Conservation (phyloP, 2,888 invertebrate species). For the Lasioglossum morio region DNA sequence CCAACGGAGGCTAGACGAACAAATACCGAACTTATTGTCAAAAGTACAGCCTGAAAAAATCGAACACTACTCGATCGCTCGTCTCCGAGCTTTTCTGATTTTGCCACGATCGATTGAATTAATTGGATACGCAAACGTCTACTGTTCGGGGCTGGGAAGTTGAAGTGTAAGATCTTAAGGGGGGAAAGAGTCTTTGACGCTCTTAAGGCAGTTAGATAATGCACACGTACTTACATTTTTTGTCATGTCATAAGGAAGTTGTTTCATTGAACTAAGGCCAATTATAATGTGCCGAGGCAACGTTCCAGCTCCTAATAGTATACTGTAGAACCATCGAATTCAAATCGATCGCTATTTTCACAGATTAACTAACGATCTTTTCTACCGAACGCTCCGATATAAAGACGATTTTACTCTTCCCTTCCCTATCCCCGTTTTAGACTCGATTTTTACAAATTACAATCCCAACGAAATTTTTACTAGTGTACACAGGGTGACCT, state of each 20-base stretch:
- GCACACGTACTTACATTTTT: not conserved
- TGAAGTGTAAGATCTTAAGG: not conserved
- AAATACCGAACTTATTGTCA: not conserved
- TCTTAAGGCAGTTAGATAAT: not conserved
- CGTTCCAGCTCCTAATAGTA: not conserved
- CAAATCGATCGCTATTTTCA: conserved; percentile 27
- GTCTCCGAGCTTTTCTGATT: not conserved
- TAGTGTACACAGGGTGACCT: not conserved
- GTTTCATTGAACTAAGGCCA: not conserved
- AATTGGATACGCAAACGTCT: not conserved
- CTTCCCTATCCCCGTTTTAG: conserved; percentile 17
- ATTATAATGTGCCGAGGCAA: not conserved
- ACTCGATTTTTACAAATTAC: conserved; percentile 36
- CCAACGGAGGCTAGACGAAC: conserved; percentile 2
- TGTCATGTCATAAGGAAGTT: not conserved
- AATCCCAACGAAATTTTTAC: conserved; percentile 19
- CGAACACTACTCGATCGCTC: not conserved
- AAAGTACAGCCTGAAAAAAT: not conserved
- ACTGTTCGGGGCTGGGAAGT: not conserved
- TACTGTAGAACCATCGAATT: not conserved
- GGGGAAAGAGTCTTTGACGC: not conserved
- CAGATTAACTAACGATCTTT: conserved; percentile 20
- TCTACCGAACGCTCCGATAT: conserved; percentile 25
- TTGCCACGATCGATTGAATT: not conserved
- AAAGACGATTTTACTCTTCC: conserved; percentile 15